Conservation (phyloP, 2,888 invertebrate species). For the Hermaeophaga mercurialis region DNA sequence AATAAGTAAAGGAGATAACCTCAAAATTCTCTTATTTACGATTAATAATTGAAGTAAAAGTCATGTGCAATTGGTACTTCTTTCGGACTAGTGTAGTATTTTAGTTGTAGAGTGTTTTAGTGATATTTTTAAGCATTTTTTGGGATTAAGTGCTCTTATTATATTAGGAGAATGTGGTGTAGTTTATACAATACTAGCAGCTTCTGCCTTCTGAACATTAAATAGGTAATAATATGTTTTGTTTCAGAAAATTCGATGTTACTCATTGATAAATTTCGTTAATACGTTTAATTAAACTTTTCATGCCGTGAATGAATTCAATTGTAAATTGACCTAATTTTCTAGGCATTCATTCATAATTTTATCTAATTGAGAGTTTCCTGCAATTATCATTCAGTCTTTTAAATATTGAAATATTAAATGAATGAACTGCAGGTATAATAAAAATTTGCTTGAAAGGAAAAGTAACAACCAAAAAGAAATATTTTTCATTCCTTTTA, state of each 20-base stretch:
- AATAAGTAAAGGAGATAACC: constrained; percentile 39
- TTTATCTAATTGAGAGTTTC: constrained; percentile 2
- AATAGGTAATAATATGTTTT: constrained; percentile 30
- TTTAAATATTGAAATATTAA: no score
- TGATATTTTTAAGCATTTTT: constrained; percentile 23
- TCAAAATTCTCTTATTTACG: constrained; percentile 32
- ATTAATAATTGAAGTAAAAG: constrained; percentile 14
- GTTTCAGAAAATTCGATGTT: neutral
- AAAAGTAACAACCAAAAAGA: neutral
- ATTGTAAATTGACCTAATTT: neutral
- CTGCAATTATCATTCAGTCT: neutral
- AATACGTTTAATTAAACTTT: neutral
- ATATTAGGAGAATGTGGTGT: constrained; percentile 28
- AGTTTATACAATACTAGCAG: constrained; percentile 24
- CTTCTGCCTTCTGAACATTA: constrained; percentile 24
- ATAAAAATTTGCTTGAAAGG: neutral
- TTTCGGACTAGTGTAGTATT: constrained; percentile 37
- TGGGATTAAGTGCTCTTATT: constrained; percentile 36
- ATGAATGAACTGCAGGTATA: neutral
- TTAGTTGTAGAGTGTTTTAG: constrained; percentile 29
- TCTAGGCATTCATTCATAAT: neutral
- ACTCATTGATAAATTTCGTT: neutral
- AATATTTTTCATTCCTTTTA: no score
- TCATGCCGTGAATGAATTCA: neutral
- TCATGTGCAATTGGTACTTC: constrained; percentile 31